Conservation (phyloP, 2,888 invertebrate genomes). For the Eutolmus rufibarbis region DNA sequence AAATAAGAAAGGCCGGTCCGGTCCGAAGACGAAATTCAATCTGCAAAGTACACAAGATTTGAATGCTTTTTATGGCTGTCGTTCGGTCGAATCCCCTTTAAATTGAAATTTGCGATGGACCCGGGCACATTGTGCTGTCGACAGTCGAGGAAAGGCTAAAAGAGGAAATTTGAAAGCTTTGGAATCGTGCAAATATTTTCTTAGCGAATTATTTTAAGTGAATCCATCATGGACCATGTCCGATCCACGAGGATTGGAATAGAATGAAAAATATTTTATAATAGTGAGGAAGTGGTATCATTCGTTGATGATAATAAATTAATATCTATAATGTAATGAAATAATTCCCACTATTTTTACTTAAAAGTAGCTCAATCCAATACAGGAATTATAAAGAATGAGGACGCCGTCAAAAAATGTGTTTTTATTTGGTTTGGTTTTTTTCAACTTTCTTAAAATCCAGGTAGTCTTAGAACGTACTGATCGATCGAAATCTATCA, state of each 20-base stretch:
- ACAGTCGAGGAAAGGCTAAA: background rate
- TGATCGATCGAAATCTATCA: no score
- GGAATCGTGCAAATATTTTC: background rate
- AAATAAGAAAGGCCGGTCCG: conserved; percentile 4
- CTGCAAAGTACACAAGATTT: conserved; percentile 20
- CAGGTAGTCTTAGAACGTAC: no score
- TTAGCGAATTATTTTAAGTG: conserved; percentile 15
- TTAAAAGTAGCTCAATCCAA: no score
- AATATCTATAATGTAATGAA: background rate
- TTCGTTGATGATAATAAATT: background rate
- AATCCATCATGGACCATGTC: background rate
- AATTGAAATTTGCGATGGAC: background rate
- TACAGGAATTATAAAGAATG: no score
- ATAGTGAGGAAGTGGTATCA: background rate
- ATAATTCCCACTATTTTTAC: no score
- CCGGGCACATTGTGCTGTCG: background rate
- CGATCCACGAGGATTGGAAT: background rate
- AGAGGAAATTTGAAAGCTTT: background rate
- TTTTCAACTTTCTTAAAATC: no score
- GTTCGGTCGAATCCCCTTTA: background rate
- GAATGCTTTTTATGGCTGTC: background rate
- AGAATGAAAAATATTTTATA: background rate
- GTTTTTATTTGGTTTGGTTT: no score
- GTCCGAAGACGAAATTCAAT: background rate
- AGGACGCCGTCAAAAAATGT: no score